These are phyloP conservation scores for Phyllotreta striolata DNA, from an alignment of 2,888 invertebrate genomes.

Conservation along the genomic window DNA sequence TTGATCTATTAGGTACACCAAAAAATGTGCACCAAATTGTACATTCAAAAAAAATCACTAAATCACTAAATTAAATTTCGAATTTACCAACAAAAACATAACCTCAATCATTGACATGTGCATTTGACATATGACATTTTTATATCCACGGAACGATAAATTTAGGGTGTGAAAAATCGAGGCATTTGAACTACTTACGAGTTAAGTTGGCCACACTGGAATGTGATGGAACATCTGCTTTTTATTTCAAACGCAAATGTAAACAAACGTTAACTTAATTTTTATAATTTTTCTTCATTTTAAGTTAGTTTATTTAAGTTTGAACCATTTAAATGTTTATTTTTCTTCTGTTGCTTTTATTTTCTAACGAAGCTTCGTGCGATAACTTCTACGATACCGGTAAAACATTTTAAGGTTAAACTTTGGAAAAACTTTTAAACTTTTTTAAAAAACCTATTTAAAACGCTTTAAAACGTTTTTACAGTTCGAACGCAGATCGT, in stretches of 20 bases:
- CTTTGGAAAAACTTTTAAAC: background rate
- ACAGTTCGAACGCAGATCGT: slow-evolving; percentile 92
- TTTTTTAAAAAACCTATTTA: background rate
- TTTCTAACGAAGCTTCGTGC: background rate
- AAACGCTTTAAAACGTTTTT: slow-evolving; percentile 29
- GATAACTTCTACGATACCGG: too few relatives aligned
- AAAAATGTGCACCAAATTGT: too few relatives aligned
- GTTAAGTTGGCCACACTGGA: too few relatives aligned
- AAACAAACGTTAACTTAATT: slow-evolving; percentile 12
- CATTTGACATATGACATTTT: background rate
- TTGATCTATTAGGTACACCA: too few relatives aligned
- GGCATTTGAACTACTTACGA: too few relatives aligned
- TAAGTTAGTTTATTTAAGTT: slow-evolving; percentile 16
- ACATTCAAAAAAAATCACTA: background rate
- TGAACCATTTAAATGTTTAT: slow-evolving; percentile 17
- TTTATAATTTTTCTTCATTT: slow-evolving; percentile 7
- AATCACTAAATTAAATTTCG: background rate
- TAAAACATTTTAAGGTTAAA: too few relatives aligned
- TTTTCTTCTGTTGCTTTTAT: slow-evolving; percentile 12
- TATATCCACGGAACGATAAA: too few relatives aligned
- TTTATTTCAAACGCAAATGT: slow-evolving; percentile 5
- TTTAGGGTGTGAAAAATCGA: too few relatives aligned
- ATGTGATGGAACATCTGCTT: slow-evolving; percentile 18
- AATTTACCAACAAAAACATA: slow-evolving; percentile 2
- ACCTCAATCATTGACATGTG: background rate